These are phyloP conservation scores for Luperina testacea DNA, from an alignment of 2,888 invertebrate genomes.

Conservation along the genomic window DNA sequence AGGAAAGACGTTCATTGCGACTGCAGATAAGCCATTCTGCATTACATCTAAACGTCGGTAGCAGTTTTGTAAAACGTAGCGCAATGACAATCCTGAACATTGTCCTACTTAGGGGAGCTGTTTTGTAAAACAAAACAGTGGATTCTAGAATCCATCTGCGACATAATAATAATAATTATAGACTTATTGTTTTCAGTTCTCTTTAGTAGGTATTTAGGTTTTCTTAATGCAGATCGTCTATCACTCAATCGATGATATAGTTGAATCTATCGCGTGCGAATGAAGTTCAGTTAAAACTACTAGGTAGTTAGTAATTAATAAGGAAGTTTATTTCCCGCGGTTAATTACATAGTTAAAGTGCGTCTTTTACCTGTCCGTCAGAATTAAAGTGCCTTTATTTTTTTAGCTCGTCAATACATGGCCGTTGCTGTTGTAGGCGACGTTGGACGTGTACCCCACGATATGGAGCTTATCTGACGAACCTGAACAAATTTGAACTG, in stretches of 20 bases:
- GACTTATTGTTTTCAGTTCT: neutral
- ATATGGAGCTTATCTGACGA: conserved; percentile 65
- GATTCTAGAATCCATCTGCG: too few species aligned
- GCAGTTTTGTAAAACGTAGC: too few species aligned
- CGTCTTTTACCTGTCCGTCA: neutral
- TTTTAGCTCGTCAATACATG: conserved; percentile 61
- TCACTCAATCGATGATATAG: neutral
- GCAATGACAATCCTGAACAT: too few species aligned
- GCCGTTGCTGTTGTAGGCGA: conserved; percentile 83
- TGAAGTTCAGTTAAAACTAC: neutral
- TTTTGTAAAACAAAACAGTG: too few species aligned
- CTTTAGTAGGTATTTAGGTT: neutral
- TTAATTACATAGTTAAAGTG: too few species aligned
- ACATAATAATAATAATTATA: too few species aligned
- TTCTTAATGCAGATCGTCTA: neutral
- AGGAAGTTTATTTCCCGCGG: neutral
- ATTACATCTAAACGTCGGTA: too few species aligned
- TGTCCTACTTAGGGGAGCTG: too few species aligned
- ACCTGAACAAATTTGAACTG: neutral
- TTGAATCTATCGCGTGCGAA: neutral
- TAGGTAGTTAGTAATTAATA: neutral
- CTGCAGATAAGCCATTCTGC: too few species aligned
- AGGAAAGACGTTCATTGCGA: too few species aligned
- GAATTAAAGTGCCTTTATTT: conserved; percentile 3
- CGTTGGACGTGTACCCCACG: conserved; percentile 75